A percentile compares a stretch with the other conserved stretches of the same genome.
Conservation (phyloP, 2,797 vertebrate genomes). For the Kryptolebias ocellatus region DNA sequence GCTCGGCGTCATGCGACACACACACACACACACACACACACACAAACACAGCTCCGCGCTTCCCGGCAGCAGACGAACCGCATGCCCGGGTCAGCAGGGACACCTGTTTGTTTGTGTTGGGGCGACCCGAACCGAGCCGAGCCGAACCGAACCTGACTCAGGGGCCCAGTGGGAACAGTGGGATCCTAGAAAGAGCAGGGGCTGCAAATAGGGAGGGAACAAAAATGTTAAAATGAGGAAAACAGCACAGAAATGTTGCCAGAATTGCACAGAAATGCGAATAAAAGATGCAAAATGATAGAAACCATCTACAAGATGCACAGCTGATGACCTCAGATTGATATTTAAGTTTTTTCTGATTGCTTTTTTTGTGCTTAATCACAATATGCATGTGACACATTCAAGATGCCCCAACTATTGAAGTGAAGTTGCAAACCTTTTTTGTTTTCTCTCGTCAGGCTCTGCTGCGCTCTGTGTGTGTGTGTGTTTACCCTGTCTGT, state of each 20-base stretch:
- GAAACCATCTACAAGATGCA: slow-evolving; percentile 1
- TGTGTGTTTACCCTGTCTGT: slow-evolving; percentile 14
- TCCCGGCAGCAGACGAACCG: slow-evolving; percentile 20
- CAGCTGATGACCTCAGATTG: background rate
- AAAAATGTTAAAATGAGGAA: background rate
- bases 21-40: background rate
- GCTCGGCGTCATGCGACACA: slow-evolving; percentile 72
- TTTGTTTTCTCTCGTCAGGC: background rate
- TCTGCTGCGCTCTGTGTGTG: background rate
- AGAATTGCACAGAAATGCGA: too few species aligned
- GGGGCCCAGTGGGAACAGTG: too few species aligned
- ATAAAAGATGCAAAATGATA: background rate
- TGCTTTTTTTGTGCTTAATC: background rate
- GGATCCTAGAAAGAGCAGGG: background rate
- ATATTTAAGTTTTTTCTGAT: background rate
- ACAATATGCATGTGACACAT: background rate
- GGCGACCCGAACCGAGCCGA: background rate
- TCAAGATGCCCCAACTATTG: background rate
- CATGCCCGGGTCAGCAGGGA: slow-evolving; percentile 17
- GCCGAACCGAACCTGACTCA: background rate
- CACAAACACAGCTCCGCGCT: background rate
- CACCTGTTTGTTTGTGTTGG: slow-evolving; percentile 61
- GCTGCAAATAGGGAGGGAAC: too few species aligned
- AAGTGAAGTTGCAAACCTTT: background rate
- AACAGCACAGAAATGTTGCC: background rate